Base-by-base conservation (phyloP, 2,888 invertebrate genomes). In the Dromius quadrimaculatus region DNA sequence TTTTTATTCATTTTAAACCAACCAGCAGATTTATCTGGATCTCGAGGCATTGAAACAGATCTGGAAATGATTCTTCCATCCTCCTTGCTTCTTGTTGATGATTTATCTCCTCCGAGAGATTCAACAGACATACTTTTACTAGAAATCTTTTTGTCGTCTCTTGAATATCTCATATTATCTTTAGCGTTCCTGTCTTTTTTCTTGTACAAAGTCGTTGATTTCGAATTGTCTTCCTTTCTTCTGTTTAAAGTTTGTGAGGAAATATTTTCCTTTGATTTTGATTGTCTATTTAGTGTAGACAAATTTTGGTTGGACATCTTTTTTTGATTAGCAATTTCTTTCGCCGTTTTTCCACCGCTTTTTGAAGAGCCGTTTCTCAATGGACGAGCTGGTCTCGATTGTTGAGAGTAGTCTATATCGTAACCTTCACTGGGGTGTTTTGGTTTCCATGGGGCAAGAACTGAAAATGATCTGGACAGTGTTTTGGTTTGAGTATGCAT, bases 381-480 rank as follows among this genome's bases (percentile, higher is more conserved):
- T 71, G 63, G 34, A 69, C 70, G 41, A 34, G 62, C 8, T 65
- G 66, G 15, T 71, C 75, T 65, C 81, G 72, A 54, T 80, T 82
- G 76, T 80, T 82, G 83, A 71, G 80, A 83, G 82, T 92, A 92
- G 79, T 92, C 92, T 19, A 92, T 91, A 82, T 93, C 92, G 78
- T 89, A 88, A 64, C 88, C 88, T 76, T 92, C 92, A 77, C 86
- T 86, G 77, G 88, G 86, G 77, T 91, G 89, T 73, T 89, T 87
- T 1, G 94, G 93, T 71, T 89, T 90, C 93, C 93, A 94, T 2
- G 94, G 94, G 0, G 94, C 92, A 78, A 93, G 86, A 75, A 94
- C 90, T 2, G 93, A 93, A 76, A 94, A 92, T 72, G 92, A 93
- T 57, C 90, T 86, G 8, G 93, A 92, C 19, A 93, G 88, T 45